Base-by-base conservation (phyloP, 2,797 vertebrate species). In the Enteromius viviparus region DNA sequence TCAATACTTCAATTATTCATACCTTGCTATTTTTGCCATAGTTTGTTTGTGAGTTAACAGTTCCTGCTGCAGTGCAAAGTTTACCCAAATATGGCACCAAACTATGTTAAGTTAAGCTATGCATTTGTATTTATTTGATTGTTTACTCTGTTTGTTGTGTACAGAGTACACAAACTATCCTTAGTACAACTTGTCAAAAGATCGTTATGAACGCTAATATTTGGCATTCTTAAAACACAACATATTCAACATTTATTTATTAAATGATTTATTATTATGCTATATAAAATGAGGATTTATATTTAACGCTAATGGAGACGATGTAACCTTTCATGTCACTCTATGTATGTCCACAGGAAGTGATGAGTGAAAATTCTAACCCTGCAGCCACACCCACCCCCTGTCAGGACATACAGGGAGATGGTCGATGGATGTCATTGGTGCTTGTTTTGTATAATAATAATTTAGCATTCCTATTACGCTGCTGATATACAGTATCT, bases 381-480 rank as follows among this genome's bases (percentile, higher is more conserved):
- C 96, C 96, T 49, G 97, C 96, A 88, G 96, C 96, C 92, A 94
- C 92, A 88, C 95, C 97, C 88, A 95, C 94, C 45, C 90, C 95
- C n/a, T 93, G 94, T 90, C 82, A 89, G 76, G 96, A 98, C 86
- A 89, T 80, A 76, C 95, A 97, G 81, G 96, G 97, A 88, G 97
- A 98, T 87, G 96, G 94, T 82, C 95, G 96, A 85, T 98, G 97
- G 97, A 96, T 97, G 91, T 97, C 96, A 55, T 84, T 97, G 96
- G 97, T 97, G 90, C 29, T 74, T 47, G 9, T 55, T 80, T 60
- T 55, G 2, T 26, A 45, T 45, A 47, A 34, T 69, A 45, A 19
- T 3, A 17, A 5, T 37, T 66, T 60, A 62, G 8, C 17, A 1
- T 58, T 4, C 32, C 32, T 15, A 42, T 53, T 45, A 34, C 45